Percentiles rank a stretch among this genome's conserved stretches.
These are phyloP conservation scores for Xenus cinereus DNA, from an alignment of 2,113 vertebrate genomes.

Conservation along the genomic window DNA sequence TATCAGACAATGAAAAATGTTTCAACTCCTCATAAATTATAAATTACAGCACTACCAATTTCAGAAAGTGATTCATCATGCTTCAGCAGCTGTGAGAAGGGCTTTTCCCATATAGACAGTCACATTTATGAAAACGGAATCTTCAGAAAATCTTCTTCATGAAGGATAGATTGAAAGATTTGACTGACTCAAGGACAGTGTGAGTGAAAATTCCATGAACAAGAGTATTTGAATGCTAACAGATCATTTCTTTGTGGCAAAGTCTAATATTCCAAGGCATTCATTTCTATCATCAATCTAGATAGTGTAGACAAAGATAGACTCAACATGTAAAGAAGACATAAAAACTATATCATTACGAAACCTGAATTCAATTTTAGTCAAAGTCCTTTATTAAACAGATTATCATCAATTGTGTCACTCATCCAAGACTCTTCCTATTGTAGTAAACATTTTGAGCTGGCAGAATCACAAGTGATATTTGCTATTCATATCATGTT, in stretches of 20 bases:
- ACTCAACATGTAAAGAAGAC: background rate
- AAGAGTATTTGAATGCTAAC: background rate
- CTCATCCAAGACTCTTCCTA: background rate
- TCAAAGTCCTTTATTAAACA: slow-evolving; percentile 48
- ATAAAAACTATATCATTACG: slow-evolving; percentile 13
- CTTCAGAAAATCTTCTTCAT: background rate
- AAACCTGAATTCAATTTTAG: slow-evolving; percentile 36
- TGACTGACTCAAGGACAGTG: background rate
- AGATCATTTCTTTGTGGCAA: background rate
- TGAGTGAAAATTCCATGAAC: background rate
- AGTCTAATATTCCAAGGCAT: background rate
- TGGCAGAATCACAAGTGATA: background rate
- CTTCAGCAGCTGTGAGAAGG: background rate
- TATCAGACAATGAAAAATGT: background rate
- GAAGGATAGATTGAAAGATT: background rate
- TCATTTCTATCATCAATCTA: slow-evolving; percentile 24
- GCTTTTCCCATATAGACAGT: background rate
- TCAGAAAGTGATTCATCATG: background rate
- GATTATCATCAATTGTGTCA: slow-evolving; percentile 39
- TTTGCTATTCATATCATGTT: background rate
- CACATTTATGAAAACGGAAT: background rate
- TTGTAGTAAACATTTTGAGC: background rate
- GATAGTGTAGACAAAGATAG: background rate
- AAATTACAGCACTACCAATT: background rate
- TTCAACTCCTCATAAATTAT: background rate